A percentile compares a stretch with the other conserved stretches of the same genome.
Evolutionary conservation across 2,113 vertebrate genomes (phyloP).

Genomic region (Trichechus manatus): DNA sequence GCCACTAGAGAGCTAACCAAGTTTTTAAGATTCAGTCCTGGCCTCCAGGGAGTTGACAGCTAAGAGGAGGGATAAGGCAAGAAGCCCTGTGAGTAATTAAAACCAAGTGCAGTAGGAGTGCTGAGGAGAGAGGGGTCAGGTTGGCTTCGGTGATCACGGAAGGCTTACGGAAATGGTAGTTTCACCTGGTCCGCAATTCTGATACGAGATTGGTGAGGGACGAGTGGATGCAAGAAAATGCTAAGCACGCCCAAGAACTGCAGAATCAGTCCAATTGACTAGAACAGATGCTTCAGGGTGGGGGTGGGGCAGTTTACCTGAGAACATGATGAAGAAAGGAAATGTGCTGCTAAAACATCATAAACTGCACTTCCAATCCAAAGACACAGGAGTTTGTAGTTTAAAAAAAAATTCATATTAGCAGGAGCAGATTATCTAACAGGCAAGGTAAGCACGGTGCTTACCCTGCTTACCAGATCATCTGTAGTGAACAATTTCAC

Average conservation of each 20-base stretch:
- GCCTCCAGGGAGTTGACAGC: neutral
- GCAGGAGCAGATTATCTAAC: too few species aligned
- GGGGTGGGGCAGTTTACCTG: neutral
- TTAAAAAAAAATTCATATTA: neutral
- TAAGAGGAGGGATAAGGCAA: neutral
- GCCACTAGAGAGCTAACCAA: neutral
- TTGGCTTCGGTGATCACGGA: neutral
- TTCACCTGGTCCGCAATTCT: neutral
- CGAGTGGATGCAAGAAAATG: neutral
- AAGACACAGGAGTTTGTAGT: neutral
- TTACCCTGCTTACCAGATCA: too few species aligned
- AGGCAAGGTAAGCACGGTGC: too few species aligned
- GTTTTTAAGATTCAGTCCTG: neutral
- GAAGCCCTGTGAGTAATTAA: neutral
- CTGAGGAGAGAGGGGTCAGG: neutral
- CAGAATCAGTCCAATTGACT: neutral
- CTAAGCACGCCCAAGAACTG: neutral
- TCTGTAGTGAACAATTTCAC: too few species aligned
- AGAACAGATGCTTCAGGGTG: neutral
- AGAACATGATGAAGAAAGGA: constrained; percentile 2
- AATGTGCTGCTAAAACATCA: neutral
- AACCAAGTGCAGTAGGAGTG: neutral
- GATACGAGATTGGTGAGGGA: neutral
- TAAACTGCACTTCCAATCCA: neutral
- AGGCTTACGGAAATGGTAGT: neutral